Evolutionary conservation across 35 echinoderm and acorn worm species (phyloP), one percentile per base, ranked within the genome.

Genomic region (Antedon bifida): DNA sequence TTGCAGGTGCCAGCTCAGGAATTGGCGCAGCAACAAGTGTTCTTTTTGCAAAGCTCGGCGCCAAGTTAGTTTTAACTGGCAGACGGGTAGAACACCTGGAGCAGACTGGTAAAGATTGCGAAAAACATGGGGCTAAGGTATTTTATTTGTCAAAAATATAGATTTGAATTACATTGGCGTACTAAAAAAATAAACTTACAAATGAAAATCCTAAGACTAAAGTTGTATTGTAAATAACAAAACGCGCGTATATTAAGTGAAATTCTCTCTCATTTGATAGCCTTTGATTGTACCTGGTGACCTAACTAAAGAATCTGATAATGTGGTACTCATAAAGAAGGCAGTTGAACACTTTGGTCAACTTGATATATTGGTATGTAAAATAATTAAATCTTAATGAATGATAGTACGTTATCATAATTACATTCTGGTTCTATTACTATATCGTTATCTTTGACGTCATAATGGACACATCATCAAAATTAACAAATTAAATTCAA

Each of bases 11-110:
- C 28, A 97, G 94, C 46, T 97, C 94, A 36, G 94, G 94, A 9
- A 97, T 97, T 82, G 94, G 94, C 9, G 90, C 90, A 77, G 90
- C 90, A 31, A 97, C 94, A 33, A 97, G 94, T 87, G 82, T 97
- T 31, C 78, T 97, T 4, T 97, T 97, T 86, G 91, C 94, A 19
- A 87, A 88, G 73, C 90, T 97, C 30, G 94, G 94, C 23, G 90
- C 94, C 0, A 92, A 83, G 55, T 73, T 97, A n/a, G 56, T 83
- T 0, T 36, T 97, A 19, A 51, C 79, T 51, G 94, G 94, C 17
- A 75, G 94, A 85, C 89, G 90, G 84, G 90, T 31, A 35, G 85
- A 86, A 39, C 92, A 97, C 73, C 73, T 97, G 82, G 82, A 85
- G 81, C 87, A 92, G 77, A 92, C 91, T 0, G 85, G 77, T 5